Percentiles rank a stretch among this genome's conserved stretches.
Conservation (phyloP, 92 coral and sea anemone genomes). For the Porites divaricata region DNA sequence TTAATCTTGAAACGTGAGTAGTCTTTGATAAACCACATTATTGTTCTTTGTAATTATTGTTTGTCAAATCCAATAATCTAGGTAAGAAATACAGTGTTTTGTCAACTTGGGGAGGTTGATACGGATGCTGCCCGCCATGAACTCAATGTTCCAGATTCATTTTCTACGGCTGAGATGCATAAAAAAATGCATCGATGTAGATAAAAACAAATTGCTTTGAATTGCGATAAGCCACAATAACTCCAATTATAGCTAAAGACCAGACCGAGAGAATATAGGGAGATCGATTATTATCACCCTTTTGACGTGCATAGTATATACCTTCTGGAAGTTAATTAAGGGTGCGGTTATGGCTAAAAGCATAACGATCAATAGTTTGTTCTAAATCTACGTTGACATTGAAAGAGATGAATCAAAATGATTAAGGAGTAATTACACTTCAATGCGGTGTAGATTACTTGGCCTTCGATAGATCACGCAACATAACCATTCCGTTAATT, state of each 20-base stretch:
- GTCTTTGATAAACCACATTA: conserved; percentile 12
- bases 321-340: background rate
- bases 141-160: background rate
- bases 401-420: conserved; percentile 1
- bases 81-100: background rate
- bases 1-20: conserved; percentile 27
- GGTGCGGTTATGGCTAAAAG: background rate
- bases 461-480: conserved; percentile 13
- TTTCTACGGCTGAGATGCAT: background rate
- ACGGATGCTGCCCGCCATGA: background rate
- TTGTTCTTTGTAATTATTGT: conserved; percentile 23
- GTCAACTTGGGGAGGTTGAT: background rate
- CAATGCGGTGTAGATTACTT: conserved; percentile 21
- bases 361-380: background rate
- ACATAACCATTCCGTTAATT: conserved; percentile 30
- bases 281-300: conserved; percentile 8
- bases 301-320: background rate
- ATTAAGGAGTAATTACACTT: conserved; percentile 38
- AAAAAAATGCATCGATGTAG: background rate
- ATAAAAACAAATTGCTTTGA: background rate
- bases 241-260: background rate
- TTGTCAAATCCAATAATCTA: conserved; percentile 10
- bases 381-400: conserved; percentile 28
- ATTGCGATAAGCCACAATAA: background rate
- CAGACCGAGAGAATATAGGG: background rate